Evolutionary conservation across 2,888 invertebrate species (phyloP).

Genomic region (Blomia tropicalis): DNA sequence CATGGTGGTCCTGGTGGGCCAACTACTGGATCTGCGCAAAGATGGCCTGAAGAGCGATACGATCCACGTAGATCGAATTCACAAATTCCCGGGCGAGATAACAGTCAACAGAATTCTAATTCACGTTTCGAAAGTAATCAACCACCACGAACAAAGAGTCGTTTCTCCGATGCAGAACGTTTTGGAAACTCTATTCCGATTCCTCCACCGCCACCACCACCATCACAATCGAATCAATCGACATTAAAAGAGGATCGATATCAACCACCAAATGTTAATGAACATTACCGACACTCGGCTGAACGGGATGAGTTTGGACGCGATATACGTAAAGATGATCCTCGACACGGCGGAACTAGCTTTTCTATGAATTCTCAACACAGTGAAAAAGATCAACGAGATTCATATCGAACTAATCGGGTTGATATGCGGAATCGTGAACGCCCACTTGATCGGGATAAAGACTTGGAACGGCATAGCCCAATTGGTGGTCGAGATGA

Average conservation of each 20-base stretch:
- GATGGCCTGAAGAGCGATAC: neutral
- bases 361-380: too few relatives aligned
- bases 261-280: neutral
- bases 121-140: neutral
- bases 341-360: neutral
- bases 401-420: neutral
- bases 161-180: neutral
- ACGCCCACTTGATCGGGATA: neutral
- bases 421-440: neutral
- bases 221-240: neutral
- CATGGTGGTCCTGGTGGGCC: neutral
- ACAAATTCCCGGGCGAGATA: neutral
- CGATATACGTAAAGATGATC: neutral
- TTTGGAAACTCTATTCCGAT: neutral
- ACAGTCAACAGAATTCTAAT: neutral
- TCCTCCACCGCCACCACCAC: slow-evolving; percentile 4
- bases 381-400: neutral
- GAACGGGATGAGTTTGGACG: slow-evolving; percentile 9
- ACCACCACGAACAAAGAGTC: neutral
- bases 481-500: neutral
- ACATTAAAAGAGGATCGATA: neutral
- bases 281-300: neutral
- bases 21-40: neutral
- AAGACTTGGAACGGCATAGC: neutral
- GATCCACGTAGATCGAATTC: neutral